These are phyloP conservation scores for Bubo scandiacus DNA, from an alignment of 2,113 vertebrate species.

Conservation along the genomic window DNA sequence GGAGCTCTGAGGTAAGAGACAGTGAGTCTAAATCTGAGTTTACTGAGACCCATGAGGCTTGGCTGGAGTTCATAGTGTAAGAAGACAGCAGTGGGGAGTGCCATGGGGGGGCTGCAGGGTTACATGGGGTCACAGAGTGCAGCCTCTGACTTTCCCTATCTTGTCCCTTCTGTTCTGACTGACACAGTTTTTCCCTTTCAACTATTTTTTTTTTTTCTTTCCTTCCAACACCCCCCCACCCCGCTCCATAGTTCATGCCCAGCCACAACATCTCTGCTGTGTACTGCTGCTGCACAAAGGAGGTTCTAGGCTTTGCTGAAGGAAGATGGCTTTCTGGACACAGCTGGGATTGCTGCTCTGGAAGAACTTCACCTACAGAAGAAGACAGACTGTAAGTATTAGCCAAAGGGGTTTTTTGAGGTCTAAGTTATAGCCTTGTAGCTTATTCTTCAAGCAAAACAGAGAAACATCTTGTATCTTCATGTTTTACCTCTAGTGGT, in stretches of 20 bases:
- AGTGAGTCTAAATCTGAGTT: not conserved
- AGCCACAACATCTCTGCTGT: conserved; percentile 72
- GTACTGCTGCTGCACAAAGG: conserved; percentile 36
- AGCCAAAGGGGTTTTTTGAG: not conserved
- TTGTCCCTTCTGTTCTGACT: not conserved
- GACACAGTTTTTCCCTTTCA: not conserved
- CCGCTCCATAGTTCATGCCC: conserved; percentile 73
- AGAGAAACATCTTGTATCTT: not conserved
- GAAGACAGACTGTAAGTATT: conserved; percentile 90
- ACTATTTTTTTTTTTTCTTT: not conserved
- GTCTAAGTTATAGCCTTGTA: not conserved
- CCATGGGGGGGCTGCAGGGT: not conserved
- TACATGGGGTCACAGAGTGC: not conserved
- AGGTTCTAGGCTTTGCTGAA: conserved; percentile 43
- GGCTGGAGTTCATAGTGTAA: not conserved
- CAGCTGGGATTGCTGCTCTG: conserved; percentile 94
- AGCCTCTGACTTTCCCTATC: not conserved
- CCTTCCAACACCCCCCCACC: accelerated
- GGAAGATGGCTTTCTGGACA: conserved; percentile 85
- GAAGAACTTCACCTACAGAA: conserved; percentile 96
- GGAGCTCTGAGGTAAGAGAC: not conserved
- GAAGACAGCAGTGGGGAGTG: not conserved
- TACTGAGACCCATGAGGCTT: not conserved
- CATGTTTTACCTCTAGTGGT: not conserved
- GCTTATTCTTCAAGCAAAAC: not conserved